Base-by-base conservation (phyloP, 2,113 vertebrate species). In the Psittacara wagleri region DNA sequence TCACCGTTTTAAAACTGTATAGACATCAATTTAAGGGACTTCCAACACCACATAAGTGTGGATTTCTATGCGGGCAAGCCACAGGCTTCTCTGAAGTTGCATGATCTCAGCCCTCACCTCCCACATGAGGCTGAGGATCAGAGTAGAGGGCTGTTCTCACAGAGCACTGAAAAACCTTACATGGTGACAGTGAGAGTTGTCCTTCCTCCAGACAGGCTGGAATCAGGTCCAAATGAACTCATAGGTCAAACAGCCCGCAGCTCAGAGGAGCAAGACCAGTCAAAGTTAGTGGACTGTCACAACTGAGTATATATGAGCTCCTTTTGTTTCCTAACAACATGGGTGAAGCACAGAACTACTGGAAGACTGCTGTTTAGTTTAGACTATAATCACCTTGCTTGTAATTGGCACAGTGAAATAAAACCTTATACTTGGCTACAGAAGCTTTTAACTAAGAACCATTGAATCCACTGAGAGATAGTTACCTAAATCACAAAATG, bases 251-350 rank as follows among this genome's bases (percentile, higher is more conserved):
- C 17, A 90, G 25, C n/a, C 12, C 54, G 20, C 15, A 88, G 55
- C 43, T 48, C 12, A 23, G 39, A 75, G 37, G 2, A 2, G 33
- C 22, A 59, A 12, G 17, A 74, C 8, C 15, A 20, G 10, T 3
- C 11, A 9, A 46, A 83, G 35, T 8, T 43, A 62, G 25, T 7
- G 28, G 68, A 31, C 8, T 37, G 20, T 37, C 18, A 82, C 2
- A 6, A 75, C 55, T 19, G 0, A 61, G 2, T 1, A 7, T 16
- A 73, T 17, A 31, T 1, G 7, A 52, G n/a, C 16, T 51, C 12
- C 46, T 62, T 51, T 70, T 51, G 8, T 43, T 72, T 72, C 57
- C 37, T 28, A 80, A 43, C 17, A 39, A 4, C 15, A 44, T 3
- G 9, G 27, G 27, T 52, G 55, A 80, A 90, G 19, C 19, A 80